Conservation (phyloP, 2,113 vertebrate genomes). For the Mixornis gularis region DNA sequence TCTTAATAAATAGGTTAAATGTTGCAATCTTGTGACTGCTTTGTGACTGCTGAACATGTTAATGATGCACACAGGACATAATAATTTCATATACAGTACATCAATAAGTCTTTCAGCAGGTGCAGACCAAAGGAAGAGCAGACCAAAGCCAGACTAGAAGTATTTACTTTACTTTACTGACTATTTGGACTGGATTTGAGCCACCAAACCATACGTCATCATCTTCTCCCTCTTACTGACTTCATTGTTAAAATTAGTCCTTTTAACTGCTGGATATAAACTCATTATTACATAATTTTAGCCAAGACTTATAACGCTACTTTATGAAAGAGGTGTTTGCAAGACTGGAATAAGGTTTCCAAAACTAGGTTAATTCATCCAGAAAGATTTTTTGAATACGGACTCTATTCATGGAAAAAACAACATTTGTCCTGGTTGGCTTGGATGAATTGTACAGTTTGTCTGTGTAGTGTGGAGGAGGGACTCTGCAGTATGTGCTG, state of each 20-base stretch:
- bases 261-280: background rate
- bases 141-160: conserved; percentile 16
- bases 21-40: background rate
- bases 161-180: conserved; percentile 22
- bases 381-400: conserved; percentile 12
- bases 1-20: background rate
- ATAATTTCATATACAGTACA: background rate
- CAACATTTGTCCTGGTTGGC: background rate
- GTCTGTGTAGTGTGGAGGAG: background rate
- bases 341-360: background rate
- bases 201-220: background rate
- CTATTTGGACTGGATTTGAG: conserved; percentile 42
- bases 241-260: conserved; percentile 1
- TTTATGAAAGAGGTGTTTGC: conserved; percentile 34
- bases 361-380: conserved; percentile 14
- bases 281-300: conserved; percentile 41
- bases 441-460: background rate
- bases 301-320: background rate
- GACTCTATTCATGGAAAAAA: conserved; percentile 1
- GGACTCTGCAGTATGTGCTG: background rate
- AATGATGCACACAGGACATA: background rate
- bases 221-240: conserved; percentile 21
- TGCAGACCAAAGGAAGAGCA: conserved; percentile 5
- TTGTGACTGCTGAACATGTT: background rate
- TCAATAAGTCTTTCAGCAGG: conserved; percentile 42